These are phyloP conservation scores for Ptychodera flava DNA, from an alignment of 35 echinoderm and acorn worm species.

Conservation along the genomic window DNA sequence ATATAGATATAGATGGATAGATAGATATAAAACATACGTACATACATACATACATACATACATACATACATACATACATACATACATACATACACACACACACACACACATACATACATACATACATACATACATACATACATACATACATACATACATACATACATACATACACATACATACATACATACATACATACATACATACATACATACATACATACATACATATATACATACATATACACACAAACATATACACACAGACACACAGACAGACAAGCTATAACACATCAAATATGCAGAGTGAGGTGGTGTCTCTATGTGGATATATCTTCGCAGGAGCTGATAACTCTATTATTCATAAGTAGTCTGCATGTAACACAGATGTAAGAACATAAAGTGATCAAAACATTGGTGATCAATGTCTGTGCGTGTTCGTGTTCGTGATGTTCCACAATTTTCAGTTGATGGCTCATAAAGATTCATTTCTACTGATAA, in stretches of 20 bases:
- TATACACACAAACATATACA: not conserved
- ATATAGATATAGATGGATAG: not conserved
- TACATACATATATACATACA: not conserved
- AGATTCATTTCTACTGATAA: too few relatives aligned
- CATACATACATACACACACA: not conserved
- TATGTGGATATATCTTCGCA: too few relatives aligned
- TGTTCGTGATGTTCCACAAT: too few relatives aligned
- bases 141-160: not conserved
- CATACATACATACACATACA: not conserved
- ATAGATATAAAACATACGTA: not conserved
- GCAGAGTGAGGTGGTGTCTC: too few relatives aligned
- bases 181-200: slow-evolving; percentile 2
- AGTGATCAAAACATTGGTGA: too few relatives aligned
- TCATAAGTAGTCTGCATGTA: too few relatives aligned
- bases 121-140: not conserved
- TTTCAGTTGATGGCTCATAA: too few relatives aligned
- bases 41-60: not conserved
- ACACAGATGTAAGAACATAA: too few relatives aligned
- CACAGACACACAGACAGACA: not conserved
- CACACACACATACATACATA: not conserved
- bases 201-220: not conserved
- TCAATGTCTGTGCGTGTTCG: too few relatives aligned
- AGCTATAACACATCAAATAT: not conserved
- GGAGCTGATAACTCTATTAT: too few relatives aligned
- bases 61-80: not conserved